Base-by-base conservation (phyloP, 2,888 invertebrate genomes). In the Sminthurides aquaticus region DNA sequence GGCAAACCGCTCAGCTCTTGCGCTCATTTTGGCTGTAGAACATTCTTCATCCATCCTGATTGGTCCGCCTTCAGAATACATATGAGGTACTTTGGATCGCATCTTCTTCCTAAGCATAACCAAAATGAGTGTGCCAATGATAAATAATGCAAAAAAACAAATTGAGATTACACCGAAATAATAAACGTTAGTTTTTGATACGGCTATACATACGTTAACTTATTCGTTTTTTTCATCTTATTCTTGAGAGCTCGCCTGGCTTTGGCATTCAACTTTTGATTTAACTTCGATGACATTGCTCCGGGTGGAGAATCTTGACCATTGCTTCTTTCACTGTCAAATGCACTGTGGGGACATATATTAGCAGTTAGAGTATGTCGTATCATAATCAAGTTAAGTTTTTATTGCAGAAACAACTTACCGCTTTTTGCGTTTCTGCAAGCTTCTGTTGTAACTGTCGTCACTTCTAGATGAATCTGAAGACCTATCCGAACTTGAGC, bases 1-100 rank as follows among this genome's bases (percentile, higher is more conserved):
- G 75, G 83, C 85, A 82, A 96, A 96, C 75, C 96, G 84, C 67
- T 91, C 94, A 59, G 95, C 95, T 75, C 96, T 85, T 78, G 92
- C 91, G 78, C 89, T 88, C 74, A 93, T 82, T 75, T 88, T 84
- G 76, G 89, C 90, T 71, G 86, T 85, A 80, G 75, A 75, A 55
- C 74, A 67, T 56, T 76, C 75, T 56, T 72, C 73, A 22, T 72
- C 74, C 8, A 73, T 65, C 22, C 67, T 66, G 70, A 76, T 74
- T 27, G 69, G 24, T 3, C 75, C 75, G 52, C 64, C 66, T 65
- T 73, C 71, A 49, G 68, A 72, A 61, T 74, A 75, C 60, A 75
- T 66, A 60, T 72, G 72, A 0, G 71, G 63, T 26, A 65, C 61
- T 64, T 69, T 67, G 24, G 60, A 56, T 22, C 18, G 28, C 43